Evolutionary conservation across 2,113 vertebrate species (phyloP).

Genomic region (Corydoras maculifer): DNA sequence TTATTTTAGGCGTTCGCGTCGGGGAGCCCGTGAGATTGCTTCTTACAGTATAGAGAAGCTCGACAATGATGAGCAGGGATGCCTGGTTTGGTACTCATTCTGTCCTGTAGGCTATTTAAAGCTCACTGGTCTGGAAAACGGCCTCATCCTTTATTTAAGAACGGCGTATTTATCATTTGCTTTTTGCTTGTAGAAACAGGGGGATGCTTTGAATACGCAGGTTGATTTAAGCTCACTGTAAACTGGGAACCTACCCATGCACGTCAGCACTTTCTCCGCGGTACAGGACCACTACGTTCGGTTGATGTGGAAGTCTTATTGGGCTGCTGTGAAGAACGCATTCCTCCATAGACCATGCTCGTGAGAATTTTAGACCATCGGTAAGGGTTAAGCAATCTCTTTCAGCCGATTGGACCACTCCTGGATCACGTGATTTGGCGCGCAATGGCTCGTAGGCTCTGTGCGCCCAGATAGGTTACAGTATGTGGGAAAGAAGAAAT

Average conservation of each 20-base stretch:
- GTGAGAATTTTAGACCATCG: constrained; percentile 33
- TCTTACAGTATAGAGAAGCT: constrained; percentile 2
- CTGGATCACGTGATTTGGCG: constrained; percentile 61
- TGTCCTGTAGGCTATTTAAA: no score
- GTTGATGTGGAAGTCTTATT: constrained; percentile 6
- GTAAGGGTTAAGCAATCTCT: constrained; percentile 48
- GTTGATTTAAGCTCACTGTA: not conserved
- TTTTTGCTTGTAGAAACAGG: no score
- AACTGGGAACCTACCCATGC: not conserved
- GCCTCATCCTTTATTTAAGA: no score
- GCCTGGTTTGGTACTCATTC: not conserved
- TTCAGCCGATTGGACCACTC: constrained; percentile 59
- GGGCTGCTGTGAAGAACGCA: constrained; percentile 29
- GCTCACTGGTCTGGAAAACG: no score
- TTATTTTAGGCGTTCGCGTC: not conserved
- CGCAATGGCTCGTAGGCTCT: constrained; percentile 33
- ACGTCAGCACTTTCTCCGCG: not conserved
- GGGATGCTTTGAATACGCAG: not conserved
- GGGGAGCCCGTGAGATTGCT: constrained; percentile 9
- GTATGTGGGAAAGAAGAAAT: constrained; percentile 46
- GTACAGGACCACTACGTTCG: not conserved
- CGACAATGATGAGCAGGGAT: not conserved
- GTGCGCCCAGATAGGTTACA: constrained; percentile 34
- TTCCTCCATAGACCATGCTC: constrained; percentile 40
- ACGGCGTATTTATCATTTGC: no score